A percentile compares a stretch with the other conserved stretches of the same genome.
phyloP scores from a whole-genome alignment of 2,888 invertebrate species.

The Monopis laevigella region DNA sequence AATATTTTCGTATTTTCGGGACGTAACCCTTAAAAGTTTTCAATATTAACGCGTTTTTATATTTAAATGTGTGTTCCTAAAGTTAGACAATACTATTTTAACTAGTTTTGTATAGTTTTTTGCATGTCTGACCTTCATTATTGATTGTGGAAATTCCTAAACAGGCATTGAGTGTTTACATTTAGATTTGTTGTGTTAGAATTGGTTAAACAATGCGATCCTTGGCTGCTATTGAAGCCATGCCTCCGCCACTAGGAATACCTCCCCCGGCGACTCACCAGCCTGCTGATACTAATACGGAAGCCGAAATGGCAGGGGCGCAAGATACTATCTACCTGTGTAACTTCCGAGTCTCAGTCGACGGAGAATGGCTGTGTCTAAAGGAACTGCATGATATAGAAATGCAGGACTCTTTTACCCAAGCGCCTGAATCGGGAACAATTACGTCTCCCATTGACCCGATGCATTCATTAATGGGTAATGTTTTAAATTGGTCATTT shows the following conservation, averaged over 20 bases:
- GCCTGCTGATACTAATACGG: slow-evolving; percentile 38
- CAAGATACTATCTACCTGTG: slow-evolving; percentile 97
- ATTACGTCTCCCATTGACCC: slow-evolving; percentile 71
- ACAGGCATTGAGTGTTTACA: too few species aligned
- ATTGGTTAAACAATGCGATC: too few species aligned
- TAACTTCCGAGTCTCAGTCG: slow-evolving; percentile 96
- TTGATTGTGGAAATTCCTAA: too few species aligned
- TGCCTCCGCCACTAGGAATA: slow-evolving; percentile 43
- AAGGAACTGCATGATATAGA: slow-evolving; percentile 94
- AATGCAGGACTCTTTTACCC: slow-evolving; percentile 72
- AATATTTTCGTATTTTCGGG: too few species aligned
- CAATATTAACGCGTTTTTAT: too few species aligned
- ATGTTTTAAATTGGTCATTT: slow-evolving; percentile 15
- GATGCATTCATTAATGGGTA: slow-evolving; percentile 66
- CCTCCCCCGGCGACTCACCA: slow-evolving; percentile 41
- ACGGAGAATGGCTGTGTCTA: slow-evolving; percentile 96
- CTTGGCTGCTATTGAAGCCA: slow-evolving; percentile 50
- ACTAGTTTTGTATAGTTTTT: too few species aligned
- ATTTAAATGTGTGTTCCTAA: too few species aligned
- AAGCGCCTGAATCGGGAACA: slow-evolving; percentile 69
- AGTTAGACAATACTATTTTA: too few species aligned
- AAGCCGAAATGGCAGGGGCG: slow-evolving; percentile 81
- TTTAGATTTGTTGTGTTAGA: too few species aligned
- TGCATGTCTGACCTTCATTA: too few species aligned
- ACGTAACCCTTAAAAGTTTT: too few species aligned